These are phyloP conservation scores for Scelioninae gen. 1 DNA, from an alignment of 2,888 invertebrate species.

Conservation along the genomic window DNA sequence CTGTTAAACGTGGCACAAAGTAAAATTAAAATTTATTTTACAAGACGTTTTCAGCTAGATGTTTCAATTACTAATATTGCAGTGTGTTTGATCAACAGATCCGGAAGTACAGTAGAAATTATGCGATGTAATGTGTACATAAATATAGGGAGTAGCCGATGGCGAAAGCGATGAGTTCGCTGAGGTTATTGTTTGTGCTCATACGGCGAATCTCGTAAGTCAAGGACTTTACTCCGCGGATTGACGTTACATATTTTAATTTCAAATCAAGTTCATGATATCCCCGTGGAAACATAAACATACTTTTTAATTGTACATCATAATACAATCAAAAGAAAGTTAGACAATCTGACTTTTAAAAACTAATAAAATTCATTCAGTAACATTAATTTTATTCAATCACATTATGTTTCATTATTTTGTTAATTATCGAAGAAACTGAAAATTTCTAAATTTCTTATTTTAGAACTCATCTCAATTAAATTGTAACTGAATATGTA, in stretches of 20 bases:
- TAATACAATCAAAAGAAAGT: slow-evolving; percentile 27
- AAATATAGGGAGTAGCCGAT: slow-evolving; percentile 23
- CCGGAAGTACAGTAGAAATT: slow-evolving; percentile 43
- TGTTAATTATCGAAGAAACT: too few relatives aligned
- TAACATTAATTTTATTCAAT: background rate
- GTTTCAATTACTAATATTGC: background rate
- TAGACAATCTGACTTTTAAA: background rate
- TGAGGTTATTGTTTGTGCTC: slow-evolving; percentile 80
- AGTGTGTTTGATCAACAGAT: slow-evolving; percentile 27
- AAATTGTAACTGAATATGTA: too few relatives aligned
- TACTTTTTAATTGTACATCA: slow-evolving; percentile 4
- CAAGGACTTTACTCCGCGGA: slow-evolving; percentile 76
- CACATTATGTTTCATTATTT: too few relatives aligned
- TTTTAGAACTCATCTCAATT: too few relatives aligned
- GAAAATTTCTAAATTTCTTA: too few relatives aligned
- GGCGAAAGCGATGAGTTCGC: slow-evolving; percentile 75
- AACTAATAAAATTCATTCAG: background rate
- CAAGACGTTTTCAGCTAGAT: too few relatives aligned
- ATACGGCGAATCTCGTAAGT: slow-evolving; percentile 78
- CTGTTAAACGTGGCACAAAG: too few relatives aligned
- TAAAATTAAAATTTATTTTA: too few relatives aligned
- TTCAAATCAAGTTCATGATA: slow-evolving; percentile 36
- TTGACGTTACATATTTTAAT: slow-evolving; percentile 71
- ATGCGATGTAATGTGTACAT: slow-evolving; percentile 16
- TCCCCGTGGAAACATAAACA: slow-evolving; percentile 7